phyloP scores from a whole-genome alignment of 2,113 vertebrate genomes.

The Lota lota region DNA sequence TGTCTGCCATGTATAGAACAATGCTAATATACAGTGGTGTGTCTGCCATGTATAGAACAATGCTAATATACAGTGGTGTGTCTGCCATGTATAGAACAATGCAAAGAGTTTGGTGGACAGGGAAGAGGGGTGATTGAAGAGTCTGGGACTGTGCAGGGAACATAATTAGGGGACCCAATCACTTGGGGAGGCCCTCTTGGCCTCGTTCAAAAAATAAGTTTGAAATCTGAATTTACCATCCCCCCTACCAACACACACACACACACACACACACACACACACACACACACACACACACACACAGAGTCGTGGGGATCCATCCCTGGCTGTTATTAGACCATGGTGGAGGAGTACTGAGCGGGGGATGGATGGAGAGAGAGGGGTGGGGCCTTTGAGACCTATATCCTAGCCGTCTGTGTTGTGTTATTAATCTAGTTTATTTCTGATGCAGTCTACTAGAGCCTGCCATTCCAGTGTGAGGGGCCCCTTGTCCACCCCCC shows the following conservation, averaged over 20 bases:
- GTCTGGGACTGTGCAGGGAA: conserved; percentile 16
- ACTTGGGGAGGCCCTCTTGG: conserved; percentile 35
- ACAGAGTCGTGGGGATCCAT: conserved; percentile 55
- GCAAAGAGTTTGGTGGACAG: too few species aligned
- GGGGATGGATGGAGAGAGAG: conserved; percentile 28
- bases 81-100: too few species aligned
- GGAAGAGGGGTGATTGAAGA: conserved; percentile 11
- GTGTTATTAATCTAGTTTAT: conserved; percentile 73
- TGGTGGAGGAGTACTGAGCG: conserved; percentile 23
- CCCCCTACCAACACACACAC: not conserved
- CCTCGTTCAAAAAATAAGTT: conserved; percentile 45
- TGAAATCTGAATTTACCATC: conserved; percentile 49
- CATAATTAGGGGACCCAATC: conserved; percentile 27
- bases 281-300: not conserved
- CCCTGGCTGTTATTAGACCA: conserved; percentile 57
- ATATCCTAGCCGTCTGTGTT: conserved; percentile 49
- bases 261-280: conserved; percentile 1
- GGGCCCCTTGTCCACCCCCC: conserved; percentile 38
- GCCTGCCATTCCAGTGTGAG: conserved; percentile 42
- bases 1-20: too few species aligned
- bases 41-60: too few species aligned
- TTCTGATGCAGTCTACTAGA: conserved; percentile 50
- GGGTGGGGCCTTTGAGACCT: conserved; percentile 44
- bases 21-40: too few species aligned
- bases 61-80: too few species aligned